Percentiles rank a stretch among this genome's conserved stretches.
Evolutionary conservation across 64 coral and sea anemone species (phyloP).

Genomic region (Actinia tenebrosa): DNA sequence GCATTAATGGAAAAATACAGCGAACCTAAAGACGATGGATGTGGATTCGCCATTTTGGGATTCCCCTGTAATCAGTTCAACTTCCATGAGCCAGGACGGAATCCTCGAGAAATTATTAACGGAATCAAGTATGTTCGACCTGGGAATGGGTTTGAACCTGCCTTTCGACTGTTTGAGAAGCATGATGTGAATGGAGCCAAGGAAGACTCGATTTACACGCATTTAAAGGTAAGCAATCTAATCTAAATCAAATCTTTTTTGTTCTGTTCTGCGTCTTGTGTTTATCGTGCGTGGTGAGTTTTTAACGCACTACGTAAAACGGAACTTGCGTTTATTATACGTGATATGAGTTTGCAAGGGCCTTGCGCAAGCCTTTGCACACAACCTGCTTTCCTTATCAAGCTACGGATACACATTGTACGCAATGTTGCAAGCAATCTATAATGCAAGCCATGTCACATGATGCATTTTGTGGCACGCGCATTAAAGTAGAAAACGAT

Average conservation of each 20-base stretch:
- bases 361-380: too few species aligned
- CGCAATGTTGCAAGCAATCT: too few species aligned
- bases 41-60: slow-evolving; percentile 30
- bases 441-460: too few species aligned
- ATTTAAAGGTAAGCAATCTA: slow-evolving; percentile 33
- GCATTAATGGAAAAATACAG: slow-evolving; percentile 22
- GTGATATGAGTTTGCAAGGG: too few species aligned
- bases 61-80: slow-evolving; percentile 63
- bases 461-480: too few species aligned
- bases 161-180: slow-evolving; percentile 35
- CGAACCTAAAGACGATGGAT: background rate
- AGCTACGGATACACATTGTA: too few species aligned
- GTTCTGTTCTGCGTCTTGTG: too few species aligned
- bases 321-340: too few species aligned
- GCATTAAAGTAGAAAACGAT: too few species aligned
- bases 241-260: background rate
- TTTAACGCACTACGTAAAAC: too few species aligned
- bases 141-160: slow-evolving; percentile 21
- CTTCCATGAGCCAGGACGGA: slow-evolving; percentile 43
- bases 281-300: too few species aligned
- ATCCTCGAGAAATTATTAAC: slow-evolving; percentile 41
- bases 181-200: slow-evolving; percentile 49
- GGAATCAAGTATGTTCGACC: slow-evolving; percentile 44
- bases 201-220: slow-evolving; percentile 23
- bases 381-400: too few species aligned